Conservation (phyloP, 2,888 invertebrate genomes). For the Tipula confusa region DNA sequence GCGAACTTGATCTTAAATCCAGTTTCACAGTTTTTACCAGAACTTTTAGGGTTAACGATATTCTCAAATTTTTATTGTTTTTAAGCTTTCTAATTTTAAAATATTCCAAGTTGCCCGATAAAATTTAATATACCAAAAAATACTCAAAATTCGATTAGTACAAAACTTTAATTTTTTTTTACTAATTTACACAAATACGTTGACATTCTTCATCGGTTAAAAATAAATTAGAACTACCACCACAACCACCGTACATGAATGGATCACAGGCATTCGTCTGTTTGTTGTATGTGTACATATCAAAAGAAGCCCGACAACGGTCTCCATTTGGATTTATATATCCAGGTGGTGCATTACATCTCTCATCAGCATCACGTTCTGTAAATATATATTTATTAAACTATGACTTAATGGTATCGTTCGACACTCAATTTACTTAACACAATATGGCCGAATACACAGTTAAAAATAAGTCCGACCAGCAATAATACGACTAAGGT, state of each 20-base stretch:
- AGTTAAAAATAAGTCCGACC: neutral
- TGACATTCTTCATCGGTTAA: constrained; percentile 73
- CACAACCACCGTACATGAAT: constrained; percentile 87
- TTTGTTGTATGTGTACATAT: neutral
- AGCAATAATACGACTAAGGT: neutral
- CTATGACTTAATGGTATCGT: neutral
- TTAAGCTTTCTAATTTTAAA: too few species aligned
- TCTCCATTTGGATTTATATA: neutral
- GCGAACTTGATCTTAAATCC: too few species aligned
- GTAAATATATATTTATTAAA: neutral
- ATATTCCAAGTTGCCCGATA: too few species aligned
- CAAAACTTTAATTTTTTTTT: neutral
- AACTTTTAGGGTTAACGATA: too few species aligned
- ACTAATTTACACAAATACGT: constrained; percentile 55
- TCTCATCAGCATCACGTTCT: neutral
- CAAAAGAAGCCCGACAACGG: neutral
- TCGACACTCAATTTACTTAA: neutral
- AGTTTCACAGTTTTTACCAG: too few species aligned
- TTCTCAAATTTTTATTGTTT: too few species aligned
- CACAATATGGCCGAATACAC: neutral
- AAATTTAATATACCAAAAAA: too few species aligned
- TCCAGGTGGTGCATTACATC: neutral
- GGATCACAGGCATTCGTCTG: constrained; percentile 66
- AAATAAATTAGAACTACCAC: constrained; percentile 88
- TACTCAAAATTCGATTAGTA: too few species aligned